phyloP scores from a whole-genome alignment of 2,888 invertebrate species.

The Hipparchia sbordonii region DNA sequence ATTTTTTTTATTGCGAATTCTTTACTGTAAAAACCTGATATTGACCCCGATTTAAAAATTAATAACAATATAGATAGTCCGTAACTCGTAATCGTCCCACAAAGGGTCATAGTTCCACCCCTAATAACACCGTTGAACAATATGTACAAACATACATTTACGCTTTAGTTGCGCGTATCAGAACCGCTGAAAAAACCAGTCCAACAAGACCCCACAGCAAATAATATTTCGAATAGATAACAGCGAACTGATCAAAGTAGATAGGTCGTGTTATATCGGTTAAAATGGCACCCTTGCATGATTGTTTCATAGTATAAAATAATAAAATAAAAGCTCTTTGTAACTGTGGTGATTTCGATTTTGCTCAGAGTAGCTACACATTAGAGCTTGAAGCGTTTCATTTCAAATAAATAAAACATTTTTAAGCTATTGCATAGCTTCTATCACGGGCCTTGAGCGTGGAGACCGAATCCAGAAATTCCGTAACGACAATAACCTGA shows the following conservation, averaged over 20 bases:
- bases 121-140: constrained; percentile 51
- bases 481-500: too few relatives aligned
- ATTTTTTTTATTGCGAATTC: too few relatives aligned
- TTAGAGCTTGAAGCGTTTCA: neutral
- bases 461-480: too few relatives aligned
- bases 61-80: constrained; percentile 16
- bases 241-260: constrained; percentile 6
- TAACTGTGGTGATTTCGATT: constrained; percentile 52
- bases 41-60: constrained; percentile 15
- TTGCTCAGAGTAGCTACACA: constrained; percentile 33
- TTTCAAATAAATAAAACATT: too few relatives aligned
- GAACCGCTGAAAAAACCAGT: constrained; percentile 33
- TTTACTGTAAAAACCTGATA: neutral
- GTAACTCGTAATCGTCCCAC: constrained; percentile 40
- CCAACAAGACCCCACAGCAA: constrained; percentile 36
- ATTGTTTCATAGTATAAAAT: constrained; percentile 55
- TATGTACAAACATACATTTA: constrained; percentile 57
- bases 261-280: constrained; percentile 36
- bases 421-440: too few relatives aligned
- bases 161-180: constrained; percentile 38
- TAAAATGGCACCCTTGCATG: constrained; percentile 41
- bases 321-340: constrained; percentile 59
- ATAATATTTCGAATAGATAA: constrained; percentile 9
- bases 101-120: constrained; percentile 44
- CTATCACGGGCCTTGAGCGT: too few relatives aligned